phyloP scores from a whole-genome alignment of 2,888 invertebrate genomes.

The Horisme vitalbata region DNA sequence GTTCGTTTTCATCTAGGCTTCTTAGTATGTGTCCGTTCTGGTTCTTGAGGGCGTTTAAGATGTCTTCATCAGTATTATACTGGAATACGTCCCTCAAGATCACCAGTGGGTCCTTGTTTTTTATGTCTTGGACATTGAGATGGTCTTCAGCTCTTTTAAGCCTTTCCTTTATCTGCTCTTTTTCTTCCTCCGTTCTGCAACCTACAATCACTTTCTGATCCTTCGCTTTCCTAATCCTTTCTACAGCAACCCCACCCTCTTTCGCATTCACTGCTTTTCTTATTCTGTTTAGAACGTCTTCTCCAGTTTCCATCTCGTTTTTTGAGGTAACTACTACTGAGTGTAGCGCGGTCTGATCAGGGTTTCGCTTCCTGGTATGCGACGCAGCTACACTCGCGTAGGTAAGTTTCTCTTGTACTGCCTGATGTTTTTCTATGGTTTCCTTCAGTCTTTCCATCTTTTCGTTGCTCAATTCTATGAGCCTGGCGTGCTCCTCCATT shows the following conservation, averaged over 20 bases:
- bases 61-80: too few relatives aligned
- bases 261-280: constrained; percentile 21
- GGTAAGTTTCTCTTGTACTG: not conserved
- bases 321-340: constrained; percentile 13
- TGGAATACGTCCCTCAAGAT: too few relatives aligned
- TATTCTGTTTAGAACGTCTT: constrained; percentile 12
- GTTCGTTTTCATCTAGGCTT: too few relatives aligned
- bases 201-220: constrained; percentile 21
- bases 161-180: constrained; percentile 11
- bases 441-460: too few relatives aligned
- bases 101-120: too few relatives aligned
- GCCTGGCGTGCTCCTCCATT: too few relatives aligned
- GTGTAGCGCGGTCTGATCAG: constrained; percentile 15
- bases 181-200: constrained; percentile 13
- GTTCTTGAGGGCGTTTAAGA: too few relatives aligned
- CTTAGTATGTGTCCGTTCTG: not conserved
- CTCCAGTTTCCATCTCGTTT: constrained; percentile 18
- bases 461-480: too few relatives aligned
- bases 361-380: not conserved
- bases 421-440: not conserved
- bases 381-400: constrained; percentile 9
- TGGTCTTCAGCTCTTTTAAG: not conserved
- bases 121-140: too few relatives aligned
- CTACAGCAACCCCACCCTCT: constrained; percentile 12
- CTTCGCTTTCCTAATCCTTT: constrained; percentile 21